These are phyloP conservation scores for Fringilla coelebs DNA, from an alignment of 2,797 vertebrate species.

Conservation along the genomic window DNA sequence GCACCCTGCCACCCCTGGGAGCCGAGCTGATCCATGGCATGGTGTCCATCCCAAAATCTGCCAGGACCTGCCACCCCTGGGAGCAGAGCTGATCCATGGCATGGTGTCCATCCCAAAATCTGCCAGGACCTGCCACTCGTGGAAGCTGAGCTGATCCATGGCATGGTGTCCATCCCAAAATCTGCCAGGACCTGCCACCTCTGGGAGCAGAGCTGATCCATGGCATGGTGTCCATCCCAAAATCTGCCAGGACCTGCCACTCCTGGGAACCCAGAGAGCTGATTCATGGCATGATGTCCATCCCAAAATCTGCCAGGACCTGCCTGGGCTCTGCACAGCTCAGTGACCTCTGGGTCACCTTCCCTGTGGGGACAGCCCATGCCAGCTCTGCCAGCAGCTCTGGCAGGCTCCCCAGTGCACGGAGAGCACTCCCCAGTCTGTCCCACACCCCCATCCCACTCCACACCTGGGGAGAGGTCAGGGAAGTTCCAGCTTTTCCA, in stretches of 20 bases:
- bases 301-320: accelerated
- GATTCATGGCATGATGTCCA: accelerated
- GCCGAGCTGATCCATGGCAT: accelerated
- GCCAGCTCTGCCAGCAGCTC: neutral
- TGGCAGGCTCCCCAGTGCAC: accelerated
- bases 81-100: no score
- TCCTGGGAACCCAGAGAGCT: accelerated
- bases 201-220: no score
- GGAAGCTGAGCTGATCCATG: no score
- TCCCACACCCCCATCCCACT: accelerated
- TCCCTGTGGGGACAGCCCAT: accelerated
- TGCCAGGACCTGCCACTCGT: no score
- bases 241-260: no score
- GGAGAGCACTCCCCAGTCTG: neutral
- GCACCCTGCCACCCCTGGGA: accelerated
- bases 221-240: no score
- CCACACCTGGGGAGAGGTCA: neutral
- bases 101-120: no score
- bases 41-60: accelerated
- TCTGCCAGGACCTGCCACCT: no score
- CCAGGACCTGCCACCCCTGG: accelerated
- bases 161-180: no score
- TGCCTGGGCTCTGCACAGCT: neutral
- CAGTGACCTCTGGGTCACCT: neutral
- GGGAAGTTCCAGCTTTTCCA: neutral